A percentile compares a stretch with the other conserved stretches of the same genome.
phyloP scores from a whole-genome alignment of 2,888 invertebrate species.

The Cosmia pyralina region DNA sequence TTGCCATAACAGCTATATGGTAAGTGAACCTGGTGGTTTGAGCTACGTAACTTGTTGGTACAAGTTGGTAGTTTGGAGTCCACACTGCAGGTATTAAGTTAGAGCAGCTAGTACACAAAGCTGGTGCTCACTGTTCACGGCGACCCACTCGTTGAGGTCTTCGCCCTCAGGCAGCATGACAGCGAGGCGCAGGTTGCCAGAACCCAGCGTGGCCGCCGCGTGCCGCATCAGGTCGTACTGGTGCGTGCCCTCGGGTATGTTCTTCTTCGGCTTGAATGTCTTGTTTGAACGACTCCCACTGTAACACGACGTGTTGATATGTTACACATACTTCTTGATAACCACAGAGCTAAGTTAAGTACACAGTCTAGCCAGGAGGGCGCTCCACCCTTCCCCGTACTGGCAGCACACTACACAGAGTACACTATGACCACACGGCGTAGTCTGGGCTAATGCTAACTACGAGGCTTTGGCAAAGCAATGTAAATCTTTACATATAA shows the following conservation, averaged over 20 bases:
- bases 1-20: neutral
- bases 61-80: neutral
- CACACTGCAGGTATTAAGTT: neutral
- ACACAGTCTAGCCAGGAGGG: neutral
- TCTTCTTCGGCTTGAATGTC: constrained; percentile 99
- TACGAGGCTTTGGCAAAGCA: neutral
- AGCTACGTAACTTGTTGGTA: too few species aligned
- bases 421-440: neutral
- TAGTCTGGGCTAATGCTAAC: neutral
- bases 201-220: constrained; percentile 99
- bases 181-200: constrained; percentile 98
- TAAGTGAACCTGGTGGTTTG: neutral
- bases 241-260: constrained; percentile 99
- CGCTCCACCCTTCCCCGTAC: neutral
- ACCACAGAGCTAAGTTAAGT: neutral
- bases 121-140: constrained; percentile 97
- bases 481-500: constrained; percentile 26
- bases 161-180: constrained; percentile 99
- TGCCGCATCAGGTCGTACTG: constrained; percentile 99
- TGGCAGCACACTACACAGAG: neutral
- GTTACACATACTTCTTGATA: neutral
- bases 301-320: constrained; percentile 57
- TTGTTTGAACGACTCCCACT: constrained; percentile 97
- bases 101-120: constrained; percentile 8
- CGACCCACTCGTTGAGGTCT: constrained; percentile 99